Base-by-base conservation (phyloP, 2,888 invertebrate species). In the Sisyra nigra region DNA sequence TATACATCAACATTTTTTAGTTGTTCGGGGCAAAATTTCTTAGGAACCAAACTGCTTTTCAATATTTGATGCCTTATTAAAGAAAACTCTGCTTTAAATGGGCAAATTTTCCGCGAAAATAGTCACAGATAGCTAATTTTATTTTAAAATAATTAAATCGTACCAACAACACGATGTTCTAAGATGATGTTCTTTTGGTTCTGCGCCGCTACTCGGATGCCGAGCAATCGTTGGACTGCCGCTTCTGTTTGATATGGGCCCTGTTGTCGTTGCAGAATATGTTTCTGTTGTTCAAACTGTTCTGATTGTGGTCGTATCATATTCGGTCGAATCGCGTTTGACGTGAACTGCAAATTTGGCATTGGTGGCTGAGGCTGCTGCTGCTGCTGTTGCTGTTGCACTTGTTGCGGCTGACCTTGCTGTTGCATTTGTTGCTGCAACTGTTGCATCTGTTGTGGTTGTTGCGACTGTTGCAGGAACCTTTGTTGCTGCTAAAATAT, bases 251-350 rank as follows among this genome's bases (percentile, higher is more conserved):
- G 55, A 14, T 47, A 44, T 31, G 48, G 46, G 41, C 45, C 35
- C 13, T 56, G 55, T 41, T 52, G 53, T 47, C 55, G 57, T 44
- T 55, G 49, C 42, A 56, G 59, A 24, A 55, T 48, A 30, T 56
- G 48, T 45, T 58, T 59, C 44, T 57, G 60, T 41, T 57, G 57
- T 46, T 59, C 60, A 3, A 57, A 53, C 11, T 11, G 19, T 19
- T 37, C 37, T 3, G 24, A 24, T 19, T 37, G 37, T n/a, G 18
- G 17, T n/a, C 37, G 14, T 18, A 37, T 37, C n/a, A 37, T 6
- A 17, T 17, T 19, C 18, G 37, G 19, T 37, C 37, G 37, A 18
- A 37, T 19, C 8, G 19, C 17, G 8, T 17, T 17, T 19, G 17
- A 19, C n/a, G 37, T 37, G 9, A 37, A n/a, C 18, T 45, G 14